A percentile compares a stretch with the other conserved stretches of the same genome.
phyloP scores from a whole-genome alignment of 2,797 vertebrate species.

The Cygnus olor region DNA sequence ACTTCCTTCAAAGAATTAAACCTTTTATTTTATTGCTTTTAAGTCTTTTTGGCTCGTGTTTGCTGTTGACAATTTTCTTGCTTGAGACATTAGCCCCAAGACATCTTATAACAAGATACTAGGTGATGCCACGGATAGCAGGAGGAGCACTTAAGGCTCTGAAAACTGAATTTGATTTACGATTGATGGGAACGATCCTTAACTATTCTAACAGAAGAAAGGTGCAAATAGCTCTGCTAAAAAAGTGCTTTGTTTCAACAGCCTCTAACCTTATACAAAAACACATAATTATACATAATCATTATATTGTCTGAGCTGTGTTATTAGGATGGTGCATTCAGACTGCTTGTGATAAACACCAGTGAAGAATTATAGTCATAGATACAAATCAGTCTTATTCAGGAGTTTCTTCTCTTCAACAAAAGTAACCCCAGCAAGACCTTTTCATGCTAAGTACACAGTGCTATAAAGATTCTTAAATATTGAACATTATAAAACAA shows the following conservation, averaged over 20 bases:
- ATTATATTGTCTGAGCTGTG: background rate
- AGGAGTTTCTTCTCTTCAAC: background rate
- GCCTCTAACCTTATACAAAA: background rate
- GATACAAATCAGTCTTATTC: background rate
- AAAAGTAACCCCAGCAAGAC: background rate
- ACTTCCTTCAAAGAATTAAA: conserved; percentile 10
- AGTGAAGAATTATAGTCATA: background rate
- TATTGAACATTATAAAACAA: background rate
- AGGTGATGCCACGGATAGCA: background rate
- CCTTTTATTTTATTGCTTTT: background rate
- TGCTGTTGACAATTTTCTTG: background rate
- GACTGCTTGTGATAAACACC: background rate
- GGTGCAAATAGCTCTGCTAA: background rate
- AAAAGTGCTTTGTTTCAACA: background rate
- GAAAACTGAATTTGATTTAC: background rate
- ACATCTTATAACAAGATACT: background rate
- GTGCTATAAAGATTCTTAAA: background rate
- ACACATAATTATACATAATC: background rate
- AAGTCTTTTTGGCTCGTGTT: background rate
- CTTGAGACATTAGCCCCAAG: background rate
- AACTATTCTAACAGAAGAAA: background rate
- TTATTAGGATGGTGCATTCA: background rate
- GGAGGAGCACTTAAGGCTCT: background rate
- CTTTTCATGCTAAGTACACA: background rate
- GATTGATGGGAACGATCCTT: background rate